Base-by-base conservation (phyloP, 2,113 vertebrate genomes). In the Ciconia boyciana region DNA sequence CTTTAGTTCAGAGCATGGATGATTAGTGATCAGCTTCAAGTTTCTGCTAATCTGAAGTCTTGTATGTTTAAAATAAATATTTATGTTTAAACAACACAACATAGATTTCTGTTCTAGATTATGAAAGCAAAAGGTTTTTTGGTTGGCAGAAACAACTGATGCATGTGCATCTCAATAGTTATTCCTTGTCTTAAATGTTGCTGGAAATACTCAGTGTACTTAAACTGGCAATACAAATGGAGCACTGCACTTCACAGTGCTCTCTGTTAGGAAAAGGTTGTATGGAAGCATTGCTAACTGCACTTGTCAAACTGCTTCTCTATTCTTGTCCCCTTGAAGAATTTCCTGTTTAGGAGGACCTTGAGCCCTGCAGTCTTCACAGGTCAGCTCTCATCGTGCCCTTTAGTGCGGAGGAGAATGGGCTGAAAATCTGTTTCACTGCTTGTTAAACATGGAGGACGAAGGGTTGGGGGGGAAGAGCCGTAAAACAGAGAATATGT, bases 221-320 rank as follows among this genome's bases (percentile, higher is more conserved):
- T 31, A 4, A 62, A 4, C 17, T 28, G 16, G 8, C 0, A 3
- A 2, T 48, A 2, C 3, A 13, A n/a, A 14, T 0, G 1, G 16
- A 36, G 34, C 34, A 12, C 36, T 7, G 55, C 16, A 2, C 49
- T 16, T 36, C 7, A 29, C 11, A 11, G 58, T 2, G 2, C 10
- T 24, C 31, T 32, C 32, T 34, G 58, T 9, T 32, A 16, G 31
- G 36, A n/a, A 13, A 4, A 4, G 51, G 34, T 31, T 46, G 44
- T 10, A 2, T 75, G 77, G 52, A 39, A 52, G 41, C 44, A 7
- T 2, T 52, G 69, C 51, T 39, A 28, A 6, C 12, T 72, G 61
- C 52, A 29, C 28, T n/a, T 57, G 14, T 22, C 57, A 21, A 16
- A 6, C 54, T 44, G 58, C 64, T 28, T 9, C 83, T 75, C 54